Conservation (phyloP, 2,797 vertebrate species). For the Eulemur mongoz region DNA sequence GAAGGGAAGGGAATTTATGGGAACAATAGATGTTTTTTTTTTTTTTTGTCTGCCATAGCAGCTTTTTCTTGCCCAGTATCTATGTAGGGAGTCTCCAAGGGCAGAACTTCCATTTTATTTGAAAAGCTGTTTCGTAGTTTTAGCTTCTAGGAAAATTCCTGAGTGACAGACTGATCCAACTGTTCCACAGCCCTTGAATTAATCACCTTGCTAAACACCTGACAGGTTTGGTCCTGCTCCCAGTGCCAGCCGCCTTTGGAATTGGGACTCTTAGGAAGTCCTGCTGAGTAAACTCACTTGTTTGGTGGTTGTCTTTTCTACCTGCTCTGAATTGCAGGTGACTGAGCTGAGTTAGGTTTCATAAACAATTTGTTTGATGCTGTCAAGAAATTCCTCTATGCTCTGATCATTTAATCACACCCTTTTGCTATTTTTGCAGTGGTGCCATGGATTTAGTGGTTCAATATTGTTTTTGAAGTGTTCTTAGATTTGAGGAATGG, state of each 20-base stretch:
- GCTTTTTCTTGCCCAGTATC: neutral
- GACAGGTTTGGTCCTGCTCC: neutral
- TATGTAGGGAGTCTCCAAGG: neutral
- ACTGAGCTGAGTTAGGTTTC: neutral
- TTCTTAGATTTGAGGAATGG: neutral
- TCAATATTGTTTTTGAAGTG: neutral
- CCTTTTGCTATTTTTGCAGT: neutral
- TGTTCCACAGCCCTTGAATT: neutral
- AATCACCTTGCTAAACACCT: neutral
- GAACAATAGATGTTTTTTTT: neutral
- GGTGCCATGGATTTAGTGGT: neutral
- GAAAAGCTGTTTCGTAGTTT: neutral
- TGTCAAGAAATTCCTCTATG: neutral
- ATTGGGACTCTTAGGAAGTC: neutral
- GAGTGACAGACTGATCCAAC: neutral
- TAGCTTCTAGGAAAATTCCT: neutral
- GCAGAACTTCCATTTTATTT: conserved; percentile 2
- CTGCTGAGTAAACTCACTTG: neutral
- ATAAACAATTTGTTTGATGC: neutral
- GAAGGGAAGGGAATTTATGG: neutral
- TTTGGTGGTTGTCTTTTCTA: neutral
- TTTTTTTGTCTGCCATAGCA: neutral
- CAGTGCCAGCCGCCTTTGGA: neutral
- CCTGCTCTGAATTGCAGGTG: neutral
- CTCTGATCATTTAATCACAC: neutral